Conservation (phyloP, 2,113 vertebrate genomes). For the Lampris incognitus region DNA sequence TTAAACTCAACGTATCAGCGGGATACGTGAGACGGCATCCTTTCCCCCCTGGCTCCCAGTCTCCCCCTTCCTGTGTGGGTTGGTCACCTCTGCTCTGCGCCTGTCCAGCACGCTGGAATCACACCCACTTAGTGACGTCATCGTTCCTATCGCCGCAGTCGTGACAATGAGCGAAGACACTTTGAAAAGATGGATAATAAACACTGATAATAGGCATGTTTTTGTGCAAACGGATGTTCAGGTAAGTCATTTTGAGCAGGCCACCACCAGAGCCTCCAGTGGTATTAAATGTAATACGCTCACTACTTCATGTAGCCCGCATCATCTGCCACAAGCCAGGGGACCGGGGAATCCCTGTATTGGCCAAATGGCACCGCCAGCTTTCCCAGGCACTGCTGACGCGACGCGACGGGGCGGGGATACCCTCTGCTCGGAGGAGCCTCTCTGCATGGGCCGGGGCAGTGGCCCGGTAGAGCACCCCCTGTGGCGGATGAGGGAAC, state of each 20-base stretch:
- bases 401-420: background rate
- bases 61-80: too few relatives aligned
- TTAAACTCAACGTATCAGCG: too few relatives aligned
- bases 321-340: constrained; percentile 24
- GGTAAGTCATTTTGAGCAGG: background rate
- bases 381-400: constrained; percentile 8
- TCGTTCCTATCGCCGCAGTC: too few relatives aligned
- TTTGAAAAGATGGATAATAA: too few relatives aligned
- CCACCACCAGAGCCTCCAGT: background rate
- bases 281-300: constrained; percentile 1
- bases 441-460: constrained; percentile 7
- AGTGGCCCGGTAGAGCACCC: constrained; percentile 2
- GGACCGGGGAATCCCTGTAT: constrained; percentile 6
- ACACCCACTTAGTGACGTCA: too few relatives aligned
- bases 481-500: background rate
- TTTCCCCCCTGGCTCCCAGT: too few relatives aligned
- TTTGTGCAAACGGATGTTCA: too few relatives aligned
- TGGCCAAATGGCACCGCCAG: constrained; percentile 33
- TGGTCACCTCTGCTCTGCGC: too few relatives aligned
- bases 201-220: background rate
- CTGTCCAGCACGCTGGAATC: too few relatives aligned
- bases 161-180: too few relatives aligned
- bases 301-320: constrained; percentile 33
- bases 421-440: background rate
- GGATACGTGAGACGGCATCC: too few relatives aligned